phyloP scores from a whole-genome alignment of 2,797 vertebrate genomes.

The Lepidocolaptes lacrymiger region DNA sequence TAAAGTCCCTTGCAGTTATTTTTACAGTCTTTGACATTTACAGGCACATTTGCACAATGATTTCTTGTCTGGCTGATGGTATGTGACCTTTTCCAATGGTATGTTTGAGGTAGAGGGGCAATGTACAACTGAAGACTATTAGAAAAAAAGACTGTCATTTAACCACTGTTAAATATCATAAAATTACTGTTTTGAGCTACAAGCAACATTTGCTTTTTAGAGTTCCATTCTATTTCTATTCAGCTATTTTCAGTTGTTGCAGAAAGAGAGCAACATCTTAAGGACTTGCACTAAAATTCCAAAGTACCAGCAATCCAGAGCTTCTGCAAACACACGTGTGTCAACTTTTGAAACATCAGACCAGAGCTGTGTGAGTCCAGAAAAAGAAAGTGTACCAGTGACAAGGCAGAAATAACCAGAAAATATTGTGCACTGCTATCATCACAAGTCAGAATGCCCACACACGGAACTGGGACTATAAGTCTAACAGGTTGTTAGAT shows the following conservation, averaged over 20 bases:
- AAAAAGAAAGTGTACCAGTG: background rate
- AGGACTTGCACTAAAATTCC: background rate
- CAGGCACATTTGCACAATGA: background rate
- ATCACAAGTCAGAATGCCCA: background rate
- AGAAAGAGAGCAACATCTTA: background rate
- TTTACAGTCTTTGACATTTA: background rate
- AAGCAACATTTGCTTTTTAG: background rate
- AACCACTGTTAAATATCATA: background rate
- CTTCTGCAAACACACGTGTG: background rate
- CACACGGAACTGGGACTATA: background rate
- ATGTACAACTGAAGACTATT: background rate
- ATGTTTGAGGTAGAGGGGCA: background rate
- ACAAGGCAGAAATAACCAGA: background rate
- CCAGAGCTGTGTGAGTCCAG: background rate
- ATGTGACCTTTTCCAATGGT: background rate
- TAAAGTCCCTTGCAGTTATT: background rate
- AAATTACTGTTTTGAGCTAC: background rate
- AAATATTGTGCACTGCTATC: background rate
- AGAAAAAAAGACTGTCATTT: background rate
- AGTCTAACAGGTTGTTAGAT: background rate
- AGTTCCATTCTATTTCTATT: background rate
- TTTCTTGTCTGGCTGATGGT: background rate
- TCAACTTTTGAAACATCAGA: background rate
- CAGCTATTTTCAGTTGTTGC: background rate
- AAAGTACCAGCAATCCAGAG: background rate